These are phyloP conservation scores for Seira sanloemensis DNA, from an alignment of 2,888 invertebrate species.

Conservation along the genomic window DNA sequence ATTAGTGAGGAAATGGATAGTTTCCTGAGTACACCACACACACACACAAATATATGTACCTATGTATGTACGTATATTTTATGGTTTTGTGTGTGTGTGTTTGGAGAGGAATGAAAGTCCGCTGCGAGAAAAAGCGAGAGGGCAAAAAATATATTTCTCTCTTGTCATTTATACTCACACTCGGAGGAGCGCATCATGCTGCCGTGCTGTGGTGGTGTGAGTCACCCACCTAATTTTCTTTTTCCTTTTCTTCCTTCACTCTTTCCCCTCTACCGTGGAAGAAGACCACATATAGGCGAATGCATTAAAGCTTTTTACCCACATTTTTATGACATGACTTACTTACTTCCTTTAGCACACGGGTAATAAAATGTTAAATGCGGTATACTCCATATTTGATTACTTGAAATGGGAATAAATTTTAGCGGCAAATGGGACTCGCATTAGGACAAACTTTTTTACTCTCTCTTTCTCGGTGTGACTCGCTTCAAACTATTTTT, in stretches of 20 bases:
- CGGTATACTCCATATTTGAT: too few species aligned
- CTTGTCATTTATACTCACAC: not conserved
- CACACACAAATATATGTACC: not conserved
- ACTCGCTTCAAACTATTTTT: too few species aligned
- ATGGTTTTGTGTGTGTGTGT: too few species aligned
- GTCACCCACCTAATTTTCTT: not conserved
- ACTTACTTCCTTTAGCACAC: not conserved
- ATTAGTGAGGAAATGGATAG: conserved; percentile 58
- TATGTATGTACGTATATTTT: too few species aligned
- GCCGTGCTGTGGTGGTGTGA: not conserved
- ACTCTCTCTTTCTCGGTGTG: too few species aligned
- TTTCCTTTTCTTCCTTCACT: not conserved
- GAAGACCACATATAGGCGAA: not conserved
- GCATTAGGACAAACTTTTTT: too few species aligned
- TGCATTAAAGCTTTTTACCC: not conserved
- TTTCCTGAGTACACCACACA: conserved; percentile 42
- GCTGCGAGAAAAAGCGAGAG: conserved; percentile 8
- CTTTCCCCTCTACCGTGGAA: too few species aligned
- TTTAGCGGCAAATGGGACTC: too few species aligned
- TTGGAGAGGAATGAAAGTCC: too few species aligned
- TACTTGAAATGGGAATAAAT: too few species aligned
- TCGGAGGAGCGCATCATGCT: not conserved
- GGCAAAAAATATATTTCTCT: not conserved
- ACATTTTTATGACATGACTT: not conserved
- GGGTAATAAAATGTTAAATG: not conserved